Evolutionary conservation across 1,140 invertebrate genomes (phyloP), one percentile per base, ranked within the genome.

Genomic region (Cyrtorhinus lividipennis): DNA sequence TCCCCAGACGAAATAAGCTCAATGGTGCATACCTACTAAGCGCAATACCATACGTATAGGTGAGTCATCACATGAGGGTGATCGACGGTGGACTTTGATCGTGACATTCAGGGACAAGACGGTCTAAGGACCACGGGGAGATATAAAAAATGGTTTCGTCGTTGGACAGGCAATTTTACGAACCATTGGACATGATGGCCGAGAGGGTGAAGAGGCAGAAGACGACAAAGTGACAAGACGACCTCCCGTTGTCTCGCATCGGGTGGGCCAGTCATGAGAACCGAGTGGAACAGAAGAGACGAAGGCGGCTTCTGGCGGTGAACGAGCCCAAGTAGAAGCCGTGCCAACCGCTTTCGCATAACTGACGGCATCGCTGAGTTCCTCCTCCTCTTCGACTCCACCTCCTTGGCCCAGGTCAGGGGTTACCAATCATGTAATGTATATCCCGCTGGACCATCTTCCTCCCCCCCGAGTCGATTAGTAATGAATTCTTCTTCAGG

Each of bases 111-210:
- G n/a, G n/a, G n/a, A n/a, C n/a, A n/a, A n/a, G n/a, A n/a, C n/a
- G n/a, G n/a, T n/a, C n/a, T n/a, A n/a, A n/a, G n/a, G n/a, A n/a
- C n/a, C n/a, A n/a, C n/a, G n/a, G n/a, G n/a, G n/a, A n/a, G n/a
- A n/a, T n/a, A n/a, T n/a, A n/a, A n/a, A n/a, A n/a, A n/a, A n/a
- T n/a, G n/a, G n/a, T n/a, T n/a, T n/a, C n/a, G n/a, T n/a, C n/a
- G n/a, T n/a, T n/a, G n/a, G n/a, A n/a, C n/a, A n/a, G n/a, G n/a
- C n/a, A n/a, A n/a, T 5, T 38, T 38, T 38, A 38, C 30, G 15
- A 5, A 62, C 62, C 62, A 53, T 62, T 62, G 53, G 46, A 62
- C 62, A 62, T 62, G 62, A 62, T 62, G 24, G 62, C 62, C 25
- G 53, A 62, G 2, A 62, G 22, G 24, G 38, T 46, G 27, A 62